Percentiles rank a stretch among this genome's conserved stretches.
Evolutionary conservation across 2,113 vertebrate species (phyloP).

Genomic region (Pterocles burchelli): DNA sequence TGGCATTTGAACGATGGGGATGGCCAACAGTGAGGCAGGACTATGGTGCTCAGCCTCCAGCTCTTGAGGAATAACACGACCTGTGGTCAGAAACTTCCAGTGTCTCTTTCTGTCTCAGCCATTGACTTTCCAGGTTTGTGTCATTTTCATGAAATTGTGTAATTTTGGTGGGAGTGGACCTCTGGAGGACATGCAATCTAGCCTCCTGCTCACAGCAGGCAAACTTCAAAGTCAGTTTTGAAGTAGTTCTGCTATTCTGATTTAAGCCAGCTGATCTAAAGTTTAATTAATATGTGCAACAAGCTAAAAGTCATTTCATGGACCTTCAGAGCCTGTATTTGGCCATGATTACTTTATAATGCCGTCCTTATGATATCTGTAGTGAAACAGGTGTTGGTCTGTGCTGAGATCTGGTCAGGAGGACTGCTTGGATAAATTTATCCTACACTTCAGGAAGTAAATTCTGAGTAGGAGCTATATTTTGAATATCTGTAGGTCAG

Average conservation of each 20-base stretch:
- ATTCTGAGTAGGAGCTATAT: neutral
- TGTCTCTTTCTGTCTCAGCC: neutral
- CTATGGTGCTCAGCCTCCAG: neutral
- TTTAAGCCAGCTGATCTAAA: conserved; percentile 8
- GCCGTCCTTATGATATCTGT: neutral
- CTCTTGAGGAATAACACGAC: neutral
- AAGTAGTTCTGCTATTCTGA: conserved; percentile 18
- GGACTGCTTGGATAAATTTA: neutral
- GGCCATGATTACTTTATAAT: neutral
- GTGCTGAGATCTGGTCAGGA: neutral
- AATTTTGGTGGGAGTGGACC: neutral
- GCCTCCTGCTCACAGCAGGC: neutral
- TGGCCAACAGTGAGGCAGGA: neutral
- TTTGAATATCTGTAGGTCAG: neutral
- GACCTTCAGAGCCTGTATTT: neutral
- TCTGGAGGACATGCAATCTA: neutral
- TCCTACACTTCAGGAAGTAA: neutral
- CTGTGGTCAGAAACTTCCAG: neutral
- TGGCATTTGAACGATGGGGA: neutral
- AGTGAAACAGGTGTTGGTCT: neutral
- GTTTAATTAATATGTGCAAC: conserved; percentile 23
- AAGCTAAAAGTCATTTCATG: conserved; percentile 24
- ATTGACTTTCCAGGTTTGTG: accelerated
- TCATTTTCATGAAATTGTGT: neutral
- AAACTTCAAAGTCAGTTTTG: conserved; percentile 37